Conservation (phyloP, 2,888 invertebrate genomes). For the Diplolepis rosae region DNA sequence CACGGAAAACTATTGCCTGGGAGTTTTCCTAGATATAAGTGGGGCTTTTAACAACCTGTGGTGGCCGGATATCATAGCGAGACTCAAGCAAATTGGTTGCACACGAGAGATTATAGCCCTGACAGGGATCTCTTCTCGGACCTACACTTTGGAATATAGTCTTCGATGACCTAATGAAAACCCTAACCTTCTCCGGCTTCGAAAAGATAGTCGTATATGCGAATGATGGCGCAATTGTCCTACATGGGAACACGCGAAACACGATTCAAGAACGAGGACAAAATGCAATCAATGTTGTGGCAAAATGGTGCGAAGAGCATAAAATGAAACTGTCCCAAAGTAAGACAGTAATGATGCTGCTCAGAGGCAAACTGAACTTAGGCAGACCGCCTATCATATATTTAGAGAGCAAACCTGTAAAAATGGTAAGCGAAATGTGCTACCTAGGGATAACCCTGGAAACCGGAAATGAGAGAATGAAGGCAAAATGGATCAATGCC, state of each 20-base stretch:
- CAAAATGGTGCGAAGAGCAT: slow-evolving; percentile 1
- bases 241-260: slow-evolving; percentile 31
- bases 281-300: not conserved
- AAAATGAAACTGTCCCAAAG: slow-evolving; percentile 27
- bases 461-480: too few species aligned
- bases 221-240: slow-evolving; percentile 21
- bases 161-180: slow-evolving; percentile 31
- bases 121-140: slow-evolving; percentile 33
- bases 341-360: not conserved
- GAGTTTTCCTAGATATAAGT: slow-evolving; percentile 27
- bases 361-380: slow-evolving; percentile 18
- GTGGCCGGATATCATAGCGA: not conserved
- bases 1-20: not conserved
- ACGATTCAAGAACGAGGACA: slow-evolving; percentile 13
- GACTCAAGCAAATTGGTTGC: not conserved
- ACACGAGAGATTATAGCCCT: not conserved
- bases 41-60: slow-evolving; percentile 34
- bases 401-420: not conserved
- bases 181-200: not conserved
- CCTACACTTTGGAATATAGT: slow-evolving; percentile 40
- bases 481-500: too few species aligned
- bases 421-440: not conserved
- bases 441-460: slow-evolving; percentile 38
- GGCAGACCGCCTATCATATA: slow-evolving; percentile 12
- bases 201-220: slow-evolving; percentile 35